A percentile compares a stretch with the other conserved stretches of the same genome.
Conservation (phyloP, 2,113 vertebrate species). For the Halcyon malimbica region DNA sequence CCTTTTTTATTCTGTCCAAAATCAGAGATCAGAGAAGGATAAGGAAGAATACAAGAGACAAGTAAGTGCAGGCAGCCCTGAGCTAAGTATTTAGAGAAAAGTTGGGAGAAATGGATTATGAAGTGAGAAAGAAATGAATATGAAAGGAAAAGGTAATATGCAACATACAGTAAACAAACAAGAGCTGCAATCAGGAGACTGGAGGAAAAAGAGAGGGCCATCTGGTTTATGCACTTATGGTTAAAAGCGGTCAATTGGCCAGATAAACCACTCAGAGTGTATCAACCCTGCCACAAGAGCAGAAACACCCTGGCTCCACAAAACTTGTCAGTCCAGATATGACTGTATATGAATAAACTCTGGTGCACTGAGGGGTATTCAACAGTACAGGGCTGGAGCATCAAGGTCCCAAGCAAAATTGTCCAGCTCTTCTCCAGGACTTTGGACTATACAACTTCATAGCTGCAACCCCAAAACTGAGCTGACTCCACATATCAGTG, state of each 20-base stretch:
- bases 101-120: not conserved
- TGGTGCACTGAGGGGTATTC: not conserved
- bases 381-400: not conserved
- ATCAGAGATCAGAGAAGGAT: not conserved
- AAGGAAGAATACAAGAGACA: not conserved
- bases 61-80: not conserved
- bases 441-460: not conserved
- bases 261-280: not conserved
- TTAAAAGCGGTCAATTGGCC: accelerated
- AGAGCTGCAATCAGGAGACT: too few species aligned
- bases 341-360: not conserved
- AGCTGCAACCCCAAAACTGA: not conserved
- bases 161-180: accelerated
- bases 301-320: not conserved
- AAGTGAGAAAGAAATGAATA: not conserved
- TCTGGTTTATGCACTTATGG: not conserved
- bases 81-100: not conserved
- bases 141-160: not conserved
- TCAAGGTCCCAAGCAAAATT: not conserved
- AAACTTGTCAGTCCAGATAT: not conserved
- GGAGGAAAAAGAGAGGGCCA: not conserved
- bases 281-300: not conserved
- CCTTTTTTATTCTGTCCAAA: not conserved
- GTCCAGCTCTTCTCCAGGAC: not conserved
- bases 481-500: not conserved